These are phyloP conservation scores for Blennius ocellaris DNA, from an alignment of 2,113 vertebrate genomes.

Conservation along the genomic window DNA sequence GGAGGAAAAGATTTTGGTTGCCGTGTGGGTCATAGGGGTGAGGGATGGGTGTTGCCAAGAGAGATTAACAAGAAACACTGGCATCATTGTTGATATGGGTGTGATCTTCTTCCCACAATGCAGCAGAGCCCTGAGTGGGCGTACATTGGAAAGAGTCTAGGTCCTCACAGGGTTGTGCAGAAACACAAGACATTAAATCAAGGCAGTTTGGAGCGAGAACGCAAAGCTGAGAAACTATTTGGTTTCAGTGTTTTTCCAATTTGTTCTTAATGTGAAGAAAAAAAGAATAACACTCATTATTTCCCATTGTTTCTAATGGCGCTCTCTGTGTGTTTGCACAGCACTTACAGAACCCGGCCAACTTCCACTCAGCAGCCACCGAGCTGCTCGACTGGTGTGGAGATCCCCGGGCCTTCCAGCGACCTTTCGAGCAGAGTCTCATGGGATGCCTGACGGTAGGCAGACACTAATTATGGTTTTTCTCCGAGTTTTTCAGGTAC, in stretches of 20 bases:
- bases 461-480: conserved; percentile 74
- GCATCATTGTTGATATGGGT: conserved; percentile 82
- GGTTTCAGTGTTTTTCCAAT: conserved; percentile 66
- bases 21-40: conserved; percentile 70
- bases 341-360: conserved; percentile 99
- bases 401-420: conserved; percentile 97
- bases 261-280: conserved; percentile 50
- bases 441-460: conserved; percentile 99
- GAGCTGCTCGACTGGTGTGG: conserved; percentile 99
- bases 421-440: conserved; percentile 98
- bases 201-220: conserved; percentile 48
- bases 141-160: conserved; percentile 72
- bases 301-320: conserved; percentile 61
- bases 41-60: conserved; percentile 75
- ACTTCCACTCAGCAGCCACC: conserved; percentile 99
- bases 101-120: conserved; percentile 81
- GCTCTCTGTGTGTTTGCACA: conserved; percentile 75
- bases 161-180: conserved; percentile 77
- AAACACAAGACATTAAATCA: conserved; percentile 75
- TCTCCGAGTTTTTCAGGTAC: conserved; percentile 59
- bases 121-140: conserved; percentile 72
- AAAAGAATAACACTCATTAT: conserved; percentile 52
- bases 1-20: conserved; percentile 75
- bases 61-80: conserved; percentile 80
- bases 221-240: conserved; percentile 43